Evolutionary conservation across 1,140 invertebrate genomes (phyloP), one percentile per base, ranked within the genome.

Genomic region (Drosophila ercepeae): DNA sequence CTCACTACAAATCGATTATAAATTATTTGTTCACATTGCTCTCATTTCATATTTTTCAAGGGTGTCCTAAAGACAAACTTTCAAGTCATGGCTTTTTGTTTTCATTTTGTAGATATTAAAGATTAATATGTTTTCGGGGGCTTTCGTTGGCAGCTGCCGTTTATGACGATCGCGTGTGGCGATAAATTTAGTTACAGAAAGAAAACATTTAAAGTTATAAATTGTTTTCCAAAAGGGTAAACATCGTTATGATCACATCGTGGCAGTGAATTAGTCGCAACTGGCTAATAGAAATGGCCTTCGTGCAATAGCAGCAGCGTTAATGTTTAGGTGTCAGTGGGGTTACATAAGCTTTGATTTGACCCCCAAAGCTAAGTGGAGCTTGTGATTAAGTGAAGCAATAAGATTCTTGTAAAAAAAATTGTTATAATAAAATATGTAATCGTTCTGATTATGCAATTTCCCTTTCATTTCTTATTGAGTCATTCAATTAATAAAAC

Each of bases 241-340:
- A 19, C 36, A 60, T 73, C 46, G 65, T 69, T 73, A 69, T 36
- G 52, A 51, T 14, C n/a, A n/a, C n/a, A n/a, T n/a, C 34, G 34
- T 49, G 64, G 68, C 73, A 52, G 41, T 42, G 39, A 75, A 73
- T 88, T 72, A 73, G 61, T 76, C 16, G 45, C 46, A 63, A 44
- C 46, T 54, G 60, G 49, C 46, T 68, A 76, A 82, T 88, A 73
- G 73, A 77, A 76, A 77, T 77, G 63, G 55, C 77, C 82, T 86
- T 88, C 81, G 67, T 57, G 78, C 59, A 52, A 61, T 44, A 51
- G 29, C 13, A 55, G 32, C 21, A 23, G 3, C 16, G 14, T 50
- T 32, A 25, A 6, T 51, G 16, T 27, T 52, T 19, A 45, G 63
- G 46, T 45, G 60, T 21, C 41, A 55, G 69, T 51, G 32, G 71